These are phyloP conservation scores for Acanthaster planci DNA, from an alignment of 35 echinoderm and acorn worm species.

Conservation along the genomic window DNA sequence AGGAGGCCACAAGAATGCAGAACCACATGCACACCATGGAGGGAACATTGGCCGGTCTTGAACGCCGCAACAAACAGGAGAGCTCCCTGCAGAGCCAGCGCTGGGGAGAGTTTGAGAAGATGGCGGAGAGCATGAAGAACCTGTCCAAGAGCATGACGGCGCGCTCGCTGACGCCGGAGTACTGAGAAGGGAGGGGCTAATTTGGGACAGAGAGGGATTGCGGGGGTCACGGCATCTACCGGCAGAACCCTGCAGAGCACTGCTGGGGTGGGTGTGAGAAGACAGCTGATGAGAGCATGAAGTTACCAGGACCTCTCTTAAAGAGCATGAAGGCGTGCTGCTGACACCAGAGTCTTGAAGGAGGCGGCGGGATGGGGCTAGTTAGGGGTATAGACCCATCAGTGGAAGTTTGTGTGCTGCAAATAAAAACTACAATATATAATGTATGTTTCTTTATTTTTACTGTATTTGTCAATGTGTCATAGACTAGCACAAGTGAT, in stretches of 20 bases:
- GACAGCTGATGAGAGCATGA: constrained; percentile 96
- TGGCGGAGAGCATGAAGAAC: constrained; percentile 99
- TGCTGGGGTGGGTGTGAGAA: constrained; percentile 76
- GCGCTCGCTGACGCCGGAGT: constrained; percentile 62
- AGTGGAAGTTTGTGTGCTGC: too few relatives aligned
- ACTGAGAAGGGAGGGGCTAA: constrained; percentile 10
- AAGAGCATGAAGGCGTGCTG: constrained; percentile 76
- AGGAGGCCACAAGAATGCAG: constrained; percentile 51
- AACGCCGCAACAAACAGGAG: constrained; percentile 54
- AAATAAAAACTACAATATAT: too few relatives aligned
- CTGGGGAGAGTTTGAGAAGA: constrained; percentile 98
- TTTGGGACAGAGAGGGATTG: too few relatives aligned
- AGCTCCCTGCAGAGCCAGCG: constrained; percentile 83
- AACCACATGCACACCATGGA: constrained; percentile 70
- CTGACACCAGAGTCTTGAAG: constrained; percentile 54
- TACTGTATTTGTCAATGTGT: too few relatives aligned
- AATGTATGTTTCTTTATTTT: too few relatives aligned
- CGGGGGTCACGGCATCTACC: too few relatives aligned
- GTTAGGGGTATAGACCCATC: too few relatives aligned
- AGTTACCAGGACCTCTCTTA: constrained; percentile 85
- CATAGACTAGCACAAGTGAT: too few relatives aligned
- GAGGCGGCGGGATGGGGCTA: too few relatives aligned
- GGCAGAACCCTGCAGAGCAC: constrained; percentile 13
- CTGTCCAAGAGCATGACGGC: constrained; percentile 91
- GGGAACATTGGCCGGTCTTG: constrained; percentile 38